These are phyloP conservation scores for Archaeoteleia sp. DNA, from an alignment of 2,888 invertebrate species.

Conservation along the genomic window DNA sequence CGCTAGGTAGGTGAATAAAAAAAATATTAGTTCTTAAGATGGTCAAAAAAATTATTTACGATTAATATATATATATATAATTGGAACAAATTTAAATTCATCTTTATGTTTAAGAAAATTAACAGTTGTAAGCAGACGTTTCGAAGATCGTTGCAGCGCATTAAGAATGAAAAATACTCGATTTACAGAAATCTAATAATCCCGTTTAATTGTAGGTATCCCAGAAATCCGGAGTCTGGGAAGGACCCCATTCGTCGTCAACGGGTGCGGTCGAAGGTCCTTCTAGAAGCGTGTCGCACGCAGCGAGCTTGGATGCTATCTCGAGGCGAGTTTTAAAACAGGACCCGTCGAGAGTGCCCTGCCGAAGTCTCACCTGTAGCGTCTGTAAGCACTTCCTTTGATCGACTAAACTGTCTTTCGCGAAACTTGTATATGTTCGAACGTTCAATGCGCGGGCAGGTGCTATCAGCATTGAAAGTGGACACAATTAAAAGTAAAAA, in stretches of 20 bases:
- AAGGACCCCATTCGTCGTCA: slow-evolving; percentile 68
- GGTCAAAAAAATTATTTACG: no score
- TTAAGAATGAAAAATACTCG: background rate
- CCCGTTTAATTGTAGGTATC: slow-evolving; percentile 64
- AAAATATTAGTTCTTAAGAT: no score
- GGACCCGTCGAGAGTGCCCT: slow-evolving; percentile 70
- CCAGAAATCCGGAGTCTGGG: slow-evolving; percentile 73
- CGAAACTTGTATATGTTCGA: slow-evolving; percentile 4
- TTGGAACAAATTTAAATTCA: no score
- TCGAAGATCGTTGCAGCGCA: no score
- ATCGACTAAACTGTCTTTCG: slow-evolving; percentile 23
- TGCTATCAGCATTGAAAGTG: no score
- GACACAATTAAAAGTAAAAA: no score
- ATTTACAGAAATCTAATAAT: no score
- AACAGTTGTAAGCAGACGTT: no score
- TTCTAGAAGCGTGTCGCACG: slow-evolving; percentile 76
- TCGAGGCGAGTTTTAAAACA: slow-evolving; percentile 74
- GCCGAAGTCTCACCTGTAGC: slow-evolving; percentile 77
- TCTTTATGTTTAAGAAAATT: no score
- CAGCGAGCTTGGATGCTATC: slow-evolving; percentile 79
- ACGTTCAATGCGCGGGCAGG: slow-evolving; percentile 29
- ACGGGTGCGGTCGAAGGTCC: slow-evolving; percentile 69
- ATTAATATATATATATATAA: no score
- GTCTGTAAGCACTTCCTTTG: slow-evolving; percentile 76
- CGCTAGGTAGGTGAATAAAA: no score